A percentile compares a stretch with the other conserved stretches of the same genome.
Evolutionary conservation across 2,888 invertebrate genomes (phyloP).

Genomic region (Aleiodes alternator): DNA sequence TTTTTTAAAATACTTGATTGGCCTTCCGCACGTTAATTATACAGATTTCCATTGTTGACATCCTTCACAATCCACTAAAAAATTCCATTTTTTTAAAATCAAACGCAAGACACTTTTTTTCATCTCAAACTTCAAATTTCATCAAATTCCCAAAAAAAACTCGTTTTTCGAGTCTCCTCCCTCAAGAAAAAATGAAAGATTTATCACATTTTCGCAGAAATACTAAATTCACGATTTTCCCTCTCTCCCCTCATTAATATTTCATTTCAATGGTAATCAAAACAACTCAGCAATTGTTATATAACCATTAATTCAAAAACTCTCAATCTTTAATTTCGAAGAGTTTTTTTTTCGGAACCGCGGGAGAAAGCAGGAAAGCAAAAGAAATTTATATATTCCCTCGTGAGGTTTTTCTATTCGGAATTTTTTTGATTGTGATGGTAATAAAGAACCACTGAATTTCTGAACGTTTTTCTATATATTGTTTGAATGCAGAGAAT

Average conservation of each 20-base stretch:
- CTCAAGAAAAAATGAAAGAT: too few species aligned
- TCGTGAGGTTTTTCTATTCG: not conserved
- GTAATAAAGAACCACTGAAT: conserved; percentile 43
- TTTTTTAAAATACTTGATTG: too few species aligned
- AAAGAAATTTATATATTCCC: conserved; percentile 19
- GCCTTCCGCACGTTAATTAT: too few species aligned
- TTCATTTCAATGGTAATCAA: not conserved
- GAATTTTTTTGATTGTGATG: conserved; percentile 37
- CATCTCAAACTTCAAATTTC: too few species aligned
- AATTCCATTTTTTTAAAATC: too few species aligned
- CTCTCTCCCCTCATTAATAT: not conserved
- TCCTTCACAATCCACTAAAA: too few species aligned
- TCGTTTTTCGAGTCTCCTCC: too few species aligned
- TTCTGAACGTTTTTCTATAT: conserved; percentile 39
- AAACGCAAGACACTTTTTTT: too few species aligned
- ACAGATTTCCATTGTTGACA: too few species aligned
- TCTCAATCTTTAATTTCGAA: conserved; percentile 18
- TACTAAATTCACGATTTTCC: not conserved
- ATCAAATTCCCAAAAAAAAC: too few species aligned
- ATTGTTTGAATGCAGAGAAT: conserved; percentile 38
- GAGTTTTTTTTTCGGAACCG: not conserved
- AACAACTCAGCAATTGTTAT: not conserved
- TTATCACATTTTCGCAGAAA: too few species aligned
- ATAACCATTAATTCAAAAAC: not conserved
- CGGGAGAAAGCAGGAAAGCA: not conserved